Percentiles rank a stretch among this genome's conserved stretches.
phyloP scores from a whole-genome alignment of 2,888 invertebrate species.

The Gandaritis pyraliata region DNA sequence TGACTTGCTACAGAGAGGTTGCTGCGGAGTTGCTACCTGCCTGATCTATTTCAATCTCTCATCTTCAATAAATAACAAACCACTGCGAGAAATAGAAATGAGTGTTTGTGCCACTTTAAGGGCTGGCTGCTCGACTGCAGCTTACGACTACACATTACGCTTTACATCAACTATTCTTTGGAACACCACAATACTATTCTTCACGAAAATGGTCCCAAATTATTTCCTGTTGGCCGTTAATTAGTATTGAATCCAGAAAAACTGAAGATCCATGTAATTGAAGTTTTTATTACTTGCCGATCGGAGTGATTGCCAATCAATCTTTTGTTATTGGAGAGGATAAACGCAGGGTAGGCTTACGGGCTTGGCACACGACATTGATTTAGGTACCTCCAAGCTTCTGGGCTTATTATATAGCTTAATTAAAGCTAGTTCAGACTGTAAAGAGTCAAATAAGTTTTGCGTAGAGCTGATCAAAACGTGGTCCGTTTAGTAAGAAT shows the following conservation, averaged over 20 bases:
- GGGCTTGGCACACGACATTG: too few species aligned
- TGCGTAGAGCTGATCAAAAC: too few species aligned
- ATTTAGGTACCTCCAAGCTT: too few species aligned
- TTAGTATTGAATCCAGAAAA: conserved; percentile 1
- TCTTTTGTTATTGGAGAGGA: conserved; percentile 1
- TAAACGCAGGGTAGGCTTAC: conserved; percentile 3
- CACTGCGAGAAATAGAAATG: not conserved
- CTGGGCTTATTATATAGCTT: too few species aligned
- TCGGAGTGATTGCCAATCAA: conserved; percentile 13
- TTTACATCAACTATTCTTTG: not conserved
- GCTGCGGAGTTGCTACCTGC: not conserved
- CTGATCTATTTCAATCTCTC: not conserved
- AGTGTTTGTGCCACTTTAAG: not conserved
- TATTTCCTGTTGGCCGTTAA: not conserved
- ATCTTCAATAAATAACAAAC: too few species aligned
- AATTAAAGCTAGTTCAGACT: too few species aligned
- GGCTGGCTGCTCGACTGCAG: not conserved
- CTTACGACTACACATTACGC: not conserved
- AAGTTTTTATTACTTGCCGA: conserved; percentile 5
- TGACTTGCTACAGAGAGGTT: too few species aligned
- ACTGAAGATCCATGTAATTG: conserved; percentile 4
- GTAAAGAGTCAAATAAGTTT: too few species aligned
- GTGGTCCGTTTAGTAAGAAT: too few species aligned
- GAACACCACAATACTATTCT: not conserved
- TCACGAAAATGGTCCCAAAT: not conserved